phyloP scores from a whole-genome alignment of 2,113 vertebrate species.

The Triplophysa rosa region DNA sequence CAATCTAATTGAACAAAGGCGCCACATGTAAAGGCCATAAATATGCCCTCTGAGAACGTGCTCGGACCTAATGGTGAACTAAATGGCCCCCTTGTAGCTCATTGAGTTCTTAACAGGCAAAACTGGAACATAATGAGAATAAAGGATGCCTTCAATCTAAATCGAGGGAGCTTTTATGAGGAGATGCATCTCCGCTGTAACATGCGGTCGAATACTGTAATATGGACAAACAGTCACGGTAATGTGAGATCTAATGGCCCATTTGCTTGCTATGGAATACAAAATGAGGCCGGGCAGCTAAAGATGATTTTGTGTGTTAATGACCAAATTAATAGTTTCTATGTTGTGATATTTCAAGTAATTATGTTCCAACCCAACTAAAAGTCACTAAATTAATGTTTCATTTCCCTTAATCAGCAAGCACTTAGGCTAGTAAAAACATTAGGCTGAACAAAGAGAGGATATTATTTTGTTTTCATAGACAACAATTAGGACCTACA shows the following conservation, averaged over 20 bases:
- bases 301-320: constrained; percentile 62
- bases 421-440: neutral
- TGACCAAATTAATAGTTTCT: constrained; percentile 60
- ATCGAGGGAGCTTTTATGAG: constrained; percentile 55
- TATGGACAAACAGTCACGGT: constrained; percentile 49
- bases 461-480: neutral
- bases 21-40: constrained; percentile 54
- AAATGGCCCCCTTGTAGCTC: constrained; percentile 62
- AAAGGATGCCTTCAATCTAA: constrained; percentile 47
- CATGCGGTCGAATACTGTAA: constrained; percentile 52
- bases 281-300: constrained; percentile 46
- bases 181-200: constrained; percentile 60
- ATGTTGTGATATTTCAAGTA: constrained; percentile 50
- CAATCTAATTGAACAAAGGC: constrained; percentile 58
- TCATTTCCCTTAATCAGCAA: neutral
- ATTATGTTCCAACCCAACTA: constrained; percentile 47
- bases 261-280: constrained; percentile 58
- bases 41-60: constrained; percentile 57
- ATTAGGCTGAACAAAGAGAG: neutral
- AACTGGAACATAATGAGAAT: constrained; percentile 61
- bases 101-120: constrained; percentile 64
- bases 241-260: constrained; percentile 56
- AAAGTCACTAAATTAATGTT: constrained; percentile 9
- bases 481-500: neutral
- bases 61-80: constrained; percentile 54